phyloP scores from a whole-genome alignment of 2,888 invertebrate species.

The Troilus luridus region DNA sequence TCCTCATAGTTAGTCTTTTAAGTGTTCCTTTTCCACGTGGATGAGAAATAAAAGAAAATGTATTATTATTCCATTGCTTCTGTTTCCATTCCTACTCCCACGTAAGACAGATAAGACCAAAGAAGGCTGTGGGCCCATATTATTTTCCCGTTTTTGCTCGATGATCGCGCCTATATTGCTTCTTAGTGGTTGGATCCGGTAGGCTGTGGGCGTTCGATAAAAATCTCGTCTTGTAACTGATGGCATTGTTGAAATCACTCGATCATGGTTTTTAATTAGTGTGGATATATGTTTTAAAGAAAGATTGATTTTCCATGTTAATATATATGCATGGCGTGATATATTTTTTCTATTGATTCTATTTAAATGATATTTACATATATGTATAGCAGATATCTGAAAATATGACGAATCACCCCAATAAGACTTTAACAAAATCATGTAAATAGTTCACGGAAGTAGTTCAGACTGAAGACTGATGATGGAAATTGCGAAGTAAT shows the following conservation, averaged over 20 bases:
- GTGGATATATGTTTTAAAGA: background rate
- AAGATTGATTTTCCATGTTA: background rate
- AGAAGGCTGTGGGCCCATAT: background rate
- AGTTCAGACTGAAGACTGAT: no score
- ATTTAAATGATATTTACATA: background rate
- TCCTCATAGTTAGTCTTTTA: background rate
- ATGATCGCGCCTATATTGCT: background rate
- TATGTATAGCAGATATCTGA: background rate
- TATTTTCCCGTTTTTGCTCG: background rate
- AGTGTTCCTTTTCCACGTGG: background rate
- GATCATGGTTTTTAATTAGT: constrained; percentile 6
- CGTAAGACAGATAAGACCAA: background rate
- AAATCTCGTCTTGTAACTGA: background rate
- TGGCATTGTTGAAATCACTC: background rate
- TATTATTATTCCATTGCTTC: no score
- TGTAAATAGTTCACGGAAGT: no score
- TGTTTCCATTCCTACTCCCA: background rate
- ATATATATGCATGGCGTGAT: no score
- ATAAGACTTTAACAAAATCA: background rate
- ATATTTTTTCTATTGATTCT: background rate
- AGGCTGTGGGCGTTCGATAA: background rate
- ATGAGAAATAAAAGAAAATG: background rate
- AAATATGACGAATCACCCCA: background rate
- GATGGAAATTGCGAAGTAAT: no score
- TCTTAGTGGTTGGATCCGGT: background rate